Conservation (phyloP, 2,113 vertebrate genomes). For the Dendrocopos noguchii region DNA sequence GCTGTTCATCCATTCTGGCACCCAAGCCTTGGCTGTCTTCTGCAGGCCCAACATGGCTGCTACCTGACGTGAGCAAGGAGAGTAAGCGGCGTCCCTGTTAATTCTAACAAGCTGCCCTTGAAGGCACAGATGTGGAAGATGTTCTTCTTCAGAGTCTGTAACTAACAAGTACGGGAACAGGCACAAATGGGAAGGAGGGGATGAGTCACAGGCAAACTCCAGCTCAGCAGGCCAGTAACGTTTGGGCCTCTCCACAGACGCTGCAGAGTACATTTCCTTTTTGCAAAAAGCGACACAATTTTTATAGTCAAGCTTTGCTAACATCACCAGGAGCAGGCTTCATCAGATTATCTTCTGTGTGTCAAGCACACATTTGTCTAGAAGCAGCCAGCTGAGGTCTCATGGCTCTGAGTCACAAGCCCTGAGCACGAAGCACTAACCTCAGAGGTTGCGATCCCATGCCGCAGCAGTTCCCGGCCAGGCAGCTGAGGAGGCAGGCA, state of each 20-base stretch:
- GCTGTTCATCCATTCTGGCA: neutral
- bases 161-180: neutral
- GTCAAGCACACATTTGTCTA: neutral
- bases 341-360: conserved; percentile 12
- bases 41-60: neutral
- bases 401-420: conserved; percentile 38
- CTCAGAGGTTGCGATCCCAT: neutral
- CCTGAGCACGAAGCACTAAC: neutral
- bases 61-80: neutral
- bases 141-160: neutral
- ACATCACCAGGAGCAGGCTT: neutral
- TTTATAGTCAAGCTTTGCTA: neutral
- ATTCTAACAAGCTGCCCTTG: neutral
- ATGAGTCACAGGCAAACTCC: neutral
- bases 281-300: conserved; percentile 41
- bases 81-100: neutral
- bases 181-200: neutral
- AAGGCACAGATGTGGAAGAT: neutral
- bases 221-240: neutral
- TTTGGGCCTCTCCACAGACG: neutral
- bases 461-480: fast-evolving
- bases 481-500: neutral
- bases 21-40: neutral
- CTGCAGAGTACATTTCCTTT: neutral
- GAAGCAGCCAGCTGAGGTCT: neutral